Percentiles rank a stretch among this genome's conserved stretches.
Evolutionary conservation across 2,797 vertebrate species (phyloP).

Genomic region (Hippopotamyrus pictus): DNA sequence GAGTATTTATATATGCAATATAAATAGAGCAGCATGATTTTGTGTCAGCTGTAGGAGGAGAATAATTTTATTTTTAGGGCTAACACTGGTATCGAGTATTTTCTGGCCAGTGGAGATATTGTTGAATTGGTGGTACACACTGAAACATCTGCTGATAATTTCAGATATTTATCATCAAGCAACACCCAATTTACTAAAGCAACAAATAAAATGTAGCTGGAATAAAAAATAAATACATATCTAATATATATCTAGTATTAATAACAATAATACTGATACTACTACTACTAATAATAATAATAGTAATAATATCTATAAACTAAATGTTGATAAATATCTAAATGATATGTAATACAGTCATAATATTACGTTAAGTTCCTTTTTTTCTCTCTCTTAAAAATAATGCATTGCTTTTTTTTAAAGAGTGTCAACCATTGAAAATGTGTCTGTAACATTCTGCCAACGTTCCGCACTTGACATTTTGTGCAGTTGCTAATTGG

Average conservation of each 20-base stretch:
- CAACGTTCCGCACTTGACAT: background rate
- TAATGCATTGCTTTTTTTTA: background rate
- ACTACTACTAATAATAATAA: too few species aligned
- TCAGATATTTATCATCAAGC: background rate
- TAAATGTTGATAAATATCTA: background rate
- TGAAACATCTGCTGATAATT: background rate
- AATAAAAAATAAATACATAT: background rate
- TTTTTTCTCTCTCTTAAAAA: background rate
- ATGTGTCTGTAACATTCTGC: background rate
- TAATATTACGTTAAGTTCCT: background rate
- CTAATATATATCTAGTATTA: too few species aligned
- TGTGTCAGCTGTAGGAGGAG: background rate
- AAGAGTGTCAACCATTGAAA: background rate
- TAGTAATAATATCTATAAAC: background rate
- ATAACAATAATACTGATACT: too few species aligned
- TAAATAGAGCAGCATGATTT: background rate
- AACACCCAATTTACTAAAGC: background rate
- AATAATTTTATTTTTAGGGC: background rate
- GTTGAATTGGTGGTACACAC: background rate
- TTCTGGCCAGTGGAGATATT: background rate
- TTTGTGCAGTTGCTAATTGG: background rate
- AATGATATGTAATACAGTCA: background rate
- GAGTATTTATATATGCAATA: background rate
- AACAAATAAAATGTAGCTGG: background rate
- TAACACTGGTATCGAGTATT: background rate